phyloP scores from a whole-genome alignment of 2,797 vertebrate genomes.

The Hydrolagus colliei region DNA sequence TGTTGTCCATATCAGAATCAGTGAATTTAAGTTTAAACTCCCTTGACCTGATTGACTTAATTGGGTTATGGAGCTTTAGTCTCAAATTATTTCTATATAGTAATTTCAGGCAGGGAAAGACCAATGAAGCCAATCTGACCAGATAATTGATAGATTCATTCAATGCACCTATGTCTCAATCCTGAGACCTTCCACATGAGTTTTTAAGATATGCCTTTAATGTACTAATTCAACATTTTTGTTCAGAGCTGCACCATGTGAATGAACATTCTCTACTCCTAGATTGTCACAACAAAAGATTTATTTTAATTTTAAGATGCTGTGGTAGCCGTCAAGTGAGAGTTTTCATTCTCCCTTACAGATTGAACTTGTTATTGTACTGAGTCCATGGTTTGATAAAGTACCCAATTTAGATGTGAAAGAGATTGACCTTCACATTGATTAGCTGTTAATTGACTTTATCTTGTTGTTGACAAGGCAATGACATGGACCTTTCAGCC shows the following conservation, averaged over 20 bases:
- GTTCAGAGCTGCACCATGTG: neutral
- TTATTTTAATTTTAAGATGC: neutral
- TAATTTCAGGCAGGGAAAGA: no score
- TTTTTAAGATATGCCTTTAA: no score
- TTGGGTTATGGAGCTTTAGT: neutral
- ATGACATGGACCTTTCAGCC: constrained; percentile 41
- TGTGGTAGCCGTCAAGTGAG: no score
- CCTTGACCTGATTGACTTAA: neutral
- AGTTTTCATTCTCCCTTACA: neutral
- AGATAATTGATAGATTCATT: no score
- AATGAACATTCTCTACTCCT: neutral
- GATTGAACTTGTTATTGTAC: neutral
- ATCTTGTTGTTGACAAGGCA: constrained; percentile 39
- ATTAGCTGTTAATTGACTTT: constrained; percentile 44
- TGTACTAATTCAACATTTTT: no score
- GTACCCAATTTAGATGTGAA: constrained; percentile 37
- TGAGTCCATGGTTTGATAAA: constrained; percentile 35
- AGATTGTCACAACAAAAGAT: neutral
- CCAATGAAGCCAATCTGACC: no score
- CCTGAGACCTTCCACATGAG: no score
- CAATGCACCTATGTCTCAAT: no score
- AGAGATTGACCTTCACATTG: constrained; percentile 41
- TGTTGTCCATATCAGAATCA: neutral
- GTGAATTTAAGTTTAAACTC: neutral
- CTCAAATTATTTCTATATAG: neutral